Conservation (phyloP, 2,888 invertebrate species). For the Papilio protenor region DNA sequence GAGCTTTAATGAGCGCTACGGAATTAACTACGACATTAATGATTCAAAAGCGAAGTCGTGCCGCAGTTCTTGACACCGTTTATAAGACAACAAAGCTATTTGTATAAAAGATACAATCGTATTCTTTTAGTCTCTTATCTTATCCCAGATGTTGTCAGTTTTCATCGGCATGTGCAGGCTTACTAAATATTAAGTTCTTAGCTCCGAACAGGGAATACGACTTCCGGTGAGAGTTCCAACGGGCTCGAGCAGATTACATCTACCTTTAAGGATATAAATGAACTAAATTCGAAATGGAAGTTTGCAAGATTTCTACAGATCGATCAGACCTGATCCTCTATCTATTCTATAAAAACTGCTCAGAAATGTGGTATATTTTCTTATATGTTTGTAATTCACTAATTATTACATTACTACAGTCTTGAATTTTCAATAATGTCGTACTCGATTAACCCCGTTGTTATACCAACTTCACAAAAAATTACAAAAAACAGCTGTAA, state of each 20-base stretch:
- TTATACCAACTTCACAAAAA: background rate
- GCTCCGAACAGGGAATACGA: background rate
- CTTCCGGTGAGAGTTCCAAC: background rate
- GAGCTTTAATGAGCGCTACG: slow-evolving; percentile 21
- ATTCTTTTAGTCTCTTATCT: background rate
- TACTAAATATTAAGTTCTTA: background rate
- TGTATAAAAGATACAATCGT: background rate
- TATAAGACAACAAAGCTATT: background rate
- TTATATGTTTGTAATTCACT: no score
- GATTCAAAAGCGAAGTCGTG: background rate
- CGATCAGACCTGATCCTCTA: background rate
- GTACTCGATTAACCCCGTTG: no score
- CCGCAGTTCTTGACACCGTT: slow-evolving; percentile 19
- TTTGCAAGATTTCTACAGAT: background rate
- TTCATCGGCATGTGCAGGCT: background rate
- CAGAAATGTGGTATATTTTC: no score
- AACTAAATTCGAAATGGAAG: background rate
- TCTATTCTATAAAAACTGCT: background rate
- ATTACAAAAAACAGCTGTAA: background rate
- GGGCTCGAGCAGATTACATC: background rate
- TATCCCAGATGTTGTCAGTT: background rate
- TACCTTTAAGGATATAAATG: background rate
- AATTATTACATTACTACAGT: no score
- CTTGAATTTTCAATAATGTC: no score
- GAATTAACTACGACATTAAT: slow-evolving; percentile 21